Evolutionary conservation across 2,888 invertebrate species (phyloP), one percentile per base, ranked within the genome.

Genomic region (Nomada fabriciana): DNA sequence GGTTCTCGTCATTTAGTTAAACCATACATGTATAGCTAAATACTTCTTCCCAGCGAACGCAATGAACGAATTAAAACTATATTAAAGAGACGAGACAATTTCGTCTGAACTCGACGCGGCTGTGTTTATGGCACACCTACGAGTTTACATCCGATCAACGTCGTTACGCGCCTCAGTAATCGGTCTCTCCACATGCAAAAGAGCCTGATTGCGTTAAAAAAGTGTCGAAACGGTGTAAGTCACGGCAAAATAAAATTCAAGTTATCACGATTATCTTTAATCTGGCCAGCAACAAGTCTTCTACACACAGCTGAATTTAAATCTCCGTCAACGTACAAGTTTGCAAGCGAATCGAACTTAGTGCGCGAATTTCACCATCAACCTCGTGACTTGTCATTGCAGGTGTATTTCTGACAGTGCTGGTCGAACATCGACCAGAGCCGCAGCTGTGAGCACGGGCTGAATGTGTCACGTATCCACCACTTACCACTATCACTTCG

Each of bases 261-360:
- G 11, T 55, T 36, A 25, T 15, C 36, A 20, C 47, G 76, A 70
- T 63, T 68, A 20, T 77, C 55, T 77, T 61, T 23, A 11, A 52
- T 20, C 13, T 25, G 15, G 10, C 11, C 43, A 63, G 80, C 82
- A 82, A 82, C 82, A 82, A 82, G 82, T 82, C 80, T 82, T 47
- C 36, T 36, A 61, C 36, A 29, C 53, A 47, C 65, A 25, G 52
- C 5, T 67, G 36, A 13, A 18, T 53, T 59, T 23, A 20, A 68
- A 43, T 52, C 42, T 43, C 29, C 55, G 59, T 18, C 53, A 11
- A 20, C 13, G n/a, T 18, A 68, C 9, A 13, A 57, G 11, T 52
- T 61, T 13, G 4, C 2, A 29, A 25, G n/a, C 61, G 67, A 60
- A 79, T 74, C 68, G 59, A 84, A 79, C 43, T 67, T 52, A 52